Conservation (phyloP, 2,888 invertebrate genomes). For the Phortica okadai region DNA sequence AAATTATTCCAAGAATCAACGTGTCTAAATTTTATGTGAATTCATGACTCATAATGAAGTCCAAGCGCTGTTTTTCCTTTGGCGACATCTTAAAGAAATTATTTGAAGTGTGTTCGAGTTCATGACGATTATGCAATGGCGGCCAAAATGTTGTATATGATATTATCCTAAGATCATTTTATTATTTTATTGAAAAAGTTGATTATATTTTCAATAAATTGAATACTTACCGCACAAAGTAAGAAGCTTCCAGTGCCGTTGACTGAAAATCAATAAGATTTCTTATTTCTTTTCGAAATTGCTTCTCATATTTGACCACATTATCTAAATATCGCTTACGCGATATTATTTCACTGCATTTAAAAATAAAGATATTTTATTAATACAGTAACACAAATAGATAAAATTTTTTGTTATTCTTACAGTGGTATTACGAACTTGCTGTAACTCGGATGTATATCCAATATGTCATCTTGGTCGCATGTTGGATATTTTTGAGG, state of each 20-base stretch:
- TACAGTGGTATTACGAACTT: not conserved
- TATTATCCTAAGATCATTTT: too few species aligned
- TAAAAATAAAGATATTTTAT: too few species aligned
- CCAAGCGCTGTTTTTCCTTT: not conserved
- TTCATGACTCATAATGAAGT: not conserved
- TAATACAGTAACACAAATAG: too few species aligned
- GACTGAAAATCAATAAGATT: not conserved
- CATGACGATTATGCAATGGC: not conserved
- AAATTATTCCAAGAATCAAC: too few species aligned
- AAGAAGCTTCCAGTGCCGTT: not conserved
- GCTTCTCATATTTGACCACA: not conserved
- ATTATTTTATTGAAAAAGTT: too few species aligned
- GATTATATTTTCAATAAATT: not conserved
- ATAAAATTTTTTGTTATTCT: too few species aligned
- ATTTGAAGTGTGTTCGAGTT: not conserved
- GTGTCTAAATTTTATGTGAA: too few species aligned
- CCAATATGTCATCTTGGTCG: not conserved
- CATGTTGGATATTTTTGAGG: not conserved
- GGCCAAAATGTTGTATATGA: not conserved
- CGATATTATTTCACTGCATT: not conserved
- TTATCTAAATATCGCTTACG: not conserved
- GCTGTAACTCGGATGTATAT: not conserved
- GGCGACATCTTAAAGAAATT: not conserved
- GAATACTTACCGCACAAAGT: not conserved
- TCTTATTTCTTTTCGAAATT: not conserved